Base-by-base conservation (phyloP, 30 jellyfish, hydroid and myxozoan genomes). In the Phacellophora camtschatica region DNA sequence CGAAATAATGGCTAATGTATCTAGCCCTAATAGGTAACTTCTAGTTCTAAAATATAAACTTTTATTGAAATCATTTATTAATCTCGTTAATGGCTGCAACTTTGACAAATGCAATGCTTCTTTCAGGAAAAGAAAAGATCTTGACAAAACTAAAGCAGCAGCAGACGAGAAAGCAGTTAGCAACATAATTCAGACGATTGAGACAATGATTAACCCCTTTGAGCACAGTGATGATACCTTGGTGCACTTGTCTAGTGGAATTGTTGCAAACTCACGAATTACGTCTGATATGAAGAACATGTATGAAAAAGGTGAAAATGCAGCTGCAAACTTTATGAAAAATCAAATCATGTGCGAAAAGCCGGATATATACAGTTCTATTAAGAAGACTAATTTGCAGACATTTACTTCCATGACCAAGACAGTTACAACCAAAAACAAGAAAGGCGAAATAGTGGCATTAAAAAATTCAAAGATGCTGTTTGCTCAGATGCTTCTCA, bases 1-100 rank as follows among this genome's bases (percentile, higher is more conserved):
- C 31, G 73, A 71, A 72, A 53, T 35, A 0, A 63, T 85, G 90
- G 88, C 93, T n/a, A 78, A 89, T 49, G 72, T 55, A 58, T 5
- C 70, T 20, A 39, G 71, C 81, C 19, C 37, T 49, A 48, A 58
- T 28, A 71, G 89, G 95, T 83, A 83, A 9, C 70, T 55, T 55
- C 70, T 33, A 55, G 10, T 8, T 16, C 13, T 16, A 10, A 8
- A 42, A 42, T 16, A 8, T 8, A 42, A 16, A 16, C 55, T 42
- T 16, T 8, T 42, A 42, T n/a, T n/a, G n/a, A n/a, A n/a, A n/a
- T n/a, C n/a, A n/a, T n/a, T n/a, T n/a, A n/a, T n/a, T n/a, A n/a
- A n/a, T n/a, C n/a, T n/a, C n/a, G n/a, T n/a, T n/a, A n/a, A n/a
- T n/a, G n/a, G n/a, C n/a, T n/a, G n/a, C n/a, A n/a, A n/a, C n/a